Base-by-base conservation (phyloP, 2,113 vertebrate genomes). In the Progne subis region DNA sequence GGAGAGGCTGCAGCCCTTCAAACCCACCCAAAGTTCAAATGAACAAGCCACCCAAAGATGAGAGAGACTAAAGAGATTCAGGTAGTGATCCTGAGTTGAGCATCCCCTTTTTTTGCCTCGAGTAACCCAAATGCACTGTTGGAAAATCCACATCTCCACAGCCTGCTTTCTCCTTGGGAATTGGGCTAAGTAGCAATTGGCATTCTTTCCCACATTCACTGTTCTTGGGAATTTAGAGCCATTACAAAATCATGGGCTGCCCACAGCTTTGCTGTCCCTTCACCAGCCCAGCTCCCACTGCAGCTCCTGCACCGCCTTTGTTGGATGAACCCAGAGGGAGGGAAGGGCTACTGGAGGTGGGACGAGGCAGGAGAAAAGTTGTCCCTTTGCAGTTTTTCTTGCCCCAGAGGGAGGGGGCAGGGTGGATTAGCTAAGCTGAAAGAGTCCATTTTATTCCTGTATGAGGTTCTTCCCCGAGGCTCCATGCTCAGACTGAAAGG, bases 371-470 rank as follows among this genome's bases (percentile, higher is more conserved):
- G 82, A 83, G 85, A 61, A 71, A 77, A 93, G 60, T 86, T 86
- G 85, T 83, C 64, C 72, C 92, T 83, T 95, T 55, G 34, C 91
- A 59, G 82, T 79, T 94, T 91, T 34, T 77, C 87, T 95, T 95
- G 92, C 32, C 60, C 76, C 71, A 72, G 86, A 94, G 28, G 13
- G 69, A 94, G 92, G 91, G 92, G 91, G 91, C 44, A 86, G 95
- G 94, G 93, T 86, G 88, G 52, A 68, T 89, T 87, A 89, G 60
- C 43, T 52, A 60, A 32, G 5, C 91, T 96, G 81, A 97, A 97
- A 95, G 96, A 65, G 70, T 39, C 89, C 70, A 87, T 94, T 96
- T 96, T 94, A 53, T 57, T 94, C 91, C 69, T 7, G 26, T 52
- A 81, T 2, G 1, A 67, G 95, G 68, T 93, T 86, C 82, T 81